phyloP scores from a whole-genome alignment of 2,797 vertebrate species.

The Hydrolagus colliei region DNA sequence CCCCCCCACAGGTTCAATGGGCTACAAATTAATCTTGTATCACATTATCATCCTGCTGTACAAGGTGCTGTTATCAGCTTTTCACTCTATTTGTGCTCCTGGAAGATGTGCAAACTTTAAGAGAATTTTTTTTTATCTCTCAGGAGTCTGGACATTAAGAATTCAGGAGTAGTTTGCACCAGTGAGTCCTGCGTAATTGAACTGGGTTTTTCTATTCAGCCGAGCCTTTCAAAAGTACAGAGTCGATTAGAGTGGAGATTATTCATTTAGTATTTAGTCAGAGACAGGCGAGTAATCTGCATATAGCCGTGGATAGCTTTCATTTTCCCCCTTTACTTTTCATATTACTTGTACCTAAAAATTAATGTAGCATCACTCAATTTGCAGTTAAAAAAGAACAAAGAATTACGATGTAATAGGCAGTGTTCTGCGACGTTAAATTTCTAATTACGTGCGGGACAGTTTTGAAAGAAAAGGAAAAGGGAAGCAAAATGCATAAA shows the following conservation, averaged over 20 bases:
- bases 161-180: conserved; percentile 25
- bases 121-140: conserved; percentile 10
- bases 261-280: conserved; percentile 40
- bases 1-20: too few species aligned
- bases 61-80: conserved; percentile 3
- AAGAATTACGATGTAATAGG: conserved; percentile 56
- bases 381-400: conserved; percentile 70
- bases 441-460: conserved; percentile 63
- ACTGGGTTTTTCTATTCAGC: conserved; percentile 53
- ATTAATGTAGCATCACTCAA: conserved; percentile 63
- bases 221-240: conserved; percentile 53
- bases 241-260: conserved; percentile 48
- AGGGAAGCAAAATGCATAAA: conserved; percentile 27
- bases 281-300: conserved; percentile 43
- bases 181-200: conserved; percentile 56
- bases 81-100: background rate
- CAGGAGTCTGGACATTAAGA: conserved; percentile 19
- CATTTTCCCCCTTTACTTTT: conserved; percentile 34
- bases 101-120: background rate
- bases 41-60: background rate
- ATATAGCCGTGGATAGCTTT: conserved; percentile 34
- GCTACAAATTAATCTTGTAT: background rate
- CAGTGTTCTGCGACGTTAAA: conserved; percentile 67
- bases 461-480: conserved; percentile 29
- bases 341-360: conserved; percentile 62